Percentiles rank a stretch among this genome's conserved stretches.
These are phyloP conservation scores for Malachius bipustulatus DNA, from an alignment of 2,888 invertebrate genomes.

Conservation along the genomic window DNA sequence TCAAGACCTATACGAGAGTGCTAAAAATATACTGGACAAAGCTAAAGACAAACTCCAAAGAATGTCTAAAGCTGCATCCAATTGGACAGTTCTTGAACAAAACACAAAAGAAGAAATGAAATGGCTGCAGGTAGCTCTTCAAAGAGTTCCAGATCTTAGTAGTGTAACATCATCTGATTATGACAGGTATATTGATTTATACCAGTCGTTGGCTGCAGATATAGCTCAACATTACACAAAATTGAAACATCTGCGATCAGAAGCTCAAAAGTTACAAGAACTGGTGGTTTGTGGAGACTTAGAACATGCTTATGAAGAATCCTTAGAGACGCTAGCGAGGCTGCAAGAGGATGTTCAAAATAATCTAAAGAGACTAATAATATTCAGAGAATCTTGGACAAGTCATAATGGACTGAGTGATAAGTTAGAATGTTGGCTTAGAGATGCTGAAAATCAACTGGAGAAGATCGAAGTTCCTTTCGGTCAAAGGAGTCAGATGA, in stretches of 20 bases:
- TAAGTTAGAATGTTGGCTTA: conserved; percentile 66
- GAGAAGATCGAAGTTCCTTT: conserved; percentile 50
- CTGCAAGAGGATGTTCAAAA: conserved; percentile 66
- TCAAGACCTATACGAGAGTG: conserved; percentile 62
- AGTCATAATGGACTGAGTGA: conserved; percentile 61
- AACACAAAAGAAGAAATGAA: conserved; percentile 72
- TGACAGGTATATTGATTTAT: conserved; percentile 72
- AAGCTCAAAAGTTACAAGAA: conserved; percentile 61
- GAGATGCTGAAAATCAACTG: conserved; percentile 59
- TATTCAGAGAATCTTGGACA: conserved; percentile 69
- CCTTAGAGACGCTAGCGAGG: conserved; percentile 57
- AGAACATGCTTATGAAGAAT: conserved; percentile 60
- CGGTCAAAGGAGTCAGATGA: conserved; percentile 56
- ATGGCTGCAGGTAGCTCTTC: conserved; percentile 75
- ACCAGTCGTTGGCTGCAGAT: conserved; percentile 68
- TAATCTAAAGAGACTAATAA: conserved; percentile 55
- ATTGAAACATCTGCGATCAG: conserved; percentile 57
- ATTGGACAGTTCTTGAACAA: conserved; percentile 70
- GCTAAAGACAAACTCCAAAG: conserved; percentile 72
- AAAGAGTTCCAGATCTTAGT: conserved; percentile 68
- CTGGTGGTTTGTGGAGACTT: conserved; percentile 63
- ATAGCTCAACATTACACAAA: conserved; percentile 71
- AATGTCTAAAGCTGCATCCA: conserved; percentile 73
- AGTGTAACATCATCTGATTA: conserved; percentile 74
- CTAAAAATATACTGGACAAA: conserved; percentile 64